Evolutionary conservation across 2,113 vertebrate genomes (phyloP), one percentile per base, ranked within the genome.

Genomic region (Seriola quinqueradiata): DNA sequence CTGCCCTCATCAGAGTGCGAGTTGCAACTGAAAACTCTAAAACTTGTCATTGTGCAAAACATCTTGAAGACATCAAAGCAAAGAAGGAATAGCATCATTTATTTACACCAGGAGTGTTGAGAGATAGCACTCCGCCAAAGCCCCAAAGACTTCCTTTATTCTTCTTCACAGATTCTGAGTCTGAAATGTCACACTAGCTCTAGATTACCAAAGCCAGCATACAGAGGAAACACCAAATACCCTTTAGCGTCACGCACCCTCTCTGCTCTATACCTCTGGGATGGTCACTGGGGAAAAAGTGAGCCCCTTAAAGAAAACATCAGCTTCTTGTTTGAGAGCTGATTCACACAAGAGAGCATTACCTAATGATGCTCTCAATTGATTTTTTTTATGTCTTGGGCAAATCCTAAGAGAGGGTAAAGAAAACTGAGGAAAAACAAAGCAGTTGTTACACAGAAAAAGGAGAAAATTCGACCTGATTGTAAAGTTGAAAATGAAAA

Each of bases 121-220:
- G 42, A 61, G 25, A 38, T 76, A 60, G 46, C 61, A 28, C 65
- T 55, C 32, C 0, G 5, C n/a, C 63, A 60, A 34, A 69, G 34
- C 58, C 44, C 25, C 21, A 80, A 73, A 81, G 46, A 54, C 54
- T 54, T 64, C 38, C 63, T 72, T 58, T 72, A 66, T 61, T 81
- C 70, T 57, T 83, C 73, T 55, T 67, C 38, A 36, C 23, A 21
- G 2, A 75, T 52, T 76, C 32, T 14, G 23, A 60, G 61, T 38
- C 73, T 84, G 75, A 82, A 81, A 61, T 75, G 77, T 72, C 67
- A 80, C 59, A 68, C 76, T 11, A 17, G 19, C 59, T 77, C 75
- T 38, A 73, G 25, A 32, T 76, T 50, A 82, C 66, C 25, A 36
- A 38, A 28, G 61, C 64, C 71, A 50, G 64, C 64, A 48, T n/a